Evolutionary conservation across 2,888 invertebrate genomes (phyloP), one percentile per base, ranked within the genome.

Genomic region (Synergus itoensis): DNA sequence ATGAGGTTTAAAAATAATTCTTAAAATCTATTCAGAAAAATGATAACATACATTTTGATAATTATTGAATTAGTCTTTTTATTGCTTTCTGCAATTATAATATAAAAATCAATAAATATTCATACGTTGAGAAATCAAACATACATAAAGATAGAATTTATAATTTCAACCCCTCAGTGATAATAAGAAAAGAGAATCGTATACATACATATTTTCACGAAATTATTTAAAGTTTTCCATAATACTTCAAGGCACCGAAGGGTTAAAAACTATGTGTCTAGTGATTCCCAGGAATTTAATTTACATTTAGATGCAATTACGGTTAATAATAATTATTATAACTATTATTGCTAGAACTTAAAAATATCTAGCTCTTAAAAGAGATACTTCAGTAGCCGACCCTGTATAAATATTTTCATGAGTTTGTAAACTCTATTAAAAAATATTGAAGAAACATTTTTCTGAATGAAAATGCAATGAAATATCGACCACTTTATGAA

Each of bases 401-500:
- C 11, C 53, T 73, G 48, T 53, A 53, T 57, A 36, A 73, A 40
- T 36, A 40, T 73, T 73, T n/a, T 18, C n/a, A 73, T 40, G 14
- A 45, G 14, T 11, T 7, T 21, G 69, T 73, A n/a, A 48, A 73
- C 36, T 73, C 53, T 18, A 53, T 73, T 36, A 53, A 73, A 69
- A 45, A 73, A 48, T 53, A 53, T 73, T 53, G 16, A 73, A 36
- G 48, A 53, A n/a, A 53, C 48, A 57, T 73, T 53, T 53, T 53
- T 69, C 48, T 36, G 9, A 53, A 73, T 36, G 40, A 53, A 53
- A 73, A 53, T 53, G 73, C 53, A 73, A 73, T 14, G 9, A 9
- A 53, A 53, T 53, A 40, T 40, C 36, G 36, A 73, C 36, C n/a
- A 73, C 16, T 53, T 36, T 73, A 36, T 73, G 73, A 73, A 73